Percentiles rank a stretch among this genome's conserved stretches.
Evolutionary conservation across 1,140 invertebrate genomes (phyloP).

Genomic region (Cataglyphis hispanica): DNA sequence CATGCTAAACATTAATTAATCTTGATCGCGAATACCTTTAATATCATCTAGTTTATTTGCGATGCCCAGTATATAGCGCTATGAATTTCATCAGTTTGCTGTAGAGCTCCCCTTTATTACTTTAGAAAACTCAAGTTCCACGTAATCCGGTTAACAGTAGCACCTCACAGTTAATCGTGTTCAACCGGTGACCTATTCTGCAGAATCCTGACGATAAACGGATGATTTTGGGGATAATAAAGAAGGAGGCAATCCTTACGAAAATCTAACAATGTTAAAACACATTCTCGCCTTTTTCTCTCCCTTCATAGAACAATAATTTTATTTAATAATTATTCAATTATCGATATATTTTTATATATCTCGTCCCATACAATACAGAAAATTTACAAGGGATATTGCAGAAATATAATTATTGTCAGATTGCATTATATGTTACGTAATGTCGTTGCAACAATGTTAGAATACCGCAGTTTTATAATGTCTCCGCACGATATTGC

Average conservation of each 20-base stretch:
- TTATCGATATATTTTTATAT: neutral
- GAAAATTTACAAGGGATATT: neutral
- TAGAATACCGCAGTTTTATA: neutral
- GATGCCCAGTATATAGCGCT: conserved; percentile 4
- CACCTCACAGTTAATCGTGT: conserved; percentile 69
- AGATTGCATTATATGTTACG: neutral
- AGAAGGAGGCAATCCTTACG: conserved; percentile 33
- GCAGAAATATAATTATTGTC: neutral
- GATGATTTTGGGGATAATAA: conserved; percentile 57
- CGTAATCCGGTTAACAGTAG: conserved; percentile 67
- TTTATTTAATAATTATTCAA: conserved; percentile 23
- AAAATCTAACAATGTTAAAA: conserved; percentile 16
- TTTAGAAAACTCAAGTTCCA: conserved; percentile 68
- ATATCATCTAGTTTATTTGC: conserved; percentile 26
- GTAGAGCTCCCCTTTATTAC: conserved; percentile 63
- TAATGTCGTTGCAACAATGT: neutral
- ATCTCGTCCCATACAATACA: neutral
- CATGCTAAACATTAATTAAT: conserved; percentile 7
- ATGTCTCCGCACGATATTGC: neutral
- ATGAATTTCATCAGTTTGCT: conserved; percentile 58
- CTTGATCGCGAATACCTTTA: neutral
- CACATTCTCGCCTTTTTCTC: neutral
- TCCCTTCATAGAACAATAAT: conserved; percentile 1
- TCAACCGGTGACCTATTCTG: conserved; percentile 48
- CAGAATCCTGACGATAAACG: conserved; percentile 60